Conservation (phyloP, 2,113 vertebrate genomes). For the Phylloscopus trochilus region DNA sequence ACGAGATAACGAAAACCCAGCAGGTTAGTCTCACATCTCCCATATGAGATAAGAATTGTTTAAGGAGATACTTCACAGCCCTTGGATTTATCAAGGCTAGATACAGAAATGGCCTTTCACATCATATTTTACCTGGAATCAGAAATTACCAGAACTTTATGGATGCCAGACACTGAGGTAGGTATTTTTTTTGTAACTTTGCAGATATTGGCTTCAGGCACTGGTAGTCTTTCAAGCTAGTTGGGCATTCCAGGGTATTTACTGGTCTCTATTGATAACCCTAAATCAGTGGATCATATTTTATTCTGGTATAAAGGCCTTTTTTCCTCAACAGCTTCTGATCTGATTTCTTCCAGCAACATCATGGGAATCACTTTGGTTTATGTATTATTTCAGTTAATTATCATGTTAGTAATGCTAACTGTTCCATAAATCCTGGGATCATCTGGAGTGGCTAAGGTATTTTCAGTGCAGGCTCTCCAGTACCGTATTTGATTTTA, state of each 20-base stretch:
- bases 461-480: neutral
- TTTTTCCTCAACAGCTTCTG: neutral
- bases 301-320: neutral
- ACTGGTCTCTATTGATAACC: constrained; percentile 17
- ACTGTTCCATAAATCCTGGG: neutral
- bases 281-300: neutral
- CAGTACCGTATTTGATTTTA: neutral
- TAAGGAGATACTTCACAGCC: neutral
- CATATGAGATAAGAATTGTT: neutral
- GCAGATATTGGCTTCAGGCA: constrained; percentile 3
- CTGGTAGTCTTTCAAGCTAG: neutral
- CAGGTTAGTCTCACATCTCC: neutral
- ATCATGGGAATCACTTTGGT: neutral
- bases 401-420: neutral
- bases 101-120: neutral
- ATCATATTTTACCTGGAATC: constrained; percentile 35
- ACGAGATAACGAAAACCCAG: accelerated
- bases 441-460: neutral
- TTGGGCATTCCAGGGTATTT: constrained; percentile 30
- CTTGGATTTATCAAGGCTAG: neutral
- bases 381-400: neutral
- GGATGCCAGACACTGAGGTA: constrained; percentile 14
- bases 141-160: constrained; percentile 20
- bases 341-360: constrained; percentile 1
- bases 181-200: constrained; percentile 13